Evolutionary conservation across 1,140 invertebrate species (phyloP).

Genomic region (Drosophila kohkoa): DNA sequence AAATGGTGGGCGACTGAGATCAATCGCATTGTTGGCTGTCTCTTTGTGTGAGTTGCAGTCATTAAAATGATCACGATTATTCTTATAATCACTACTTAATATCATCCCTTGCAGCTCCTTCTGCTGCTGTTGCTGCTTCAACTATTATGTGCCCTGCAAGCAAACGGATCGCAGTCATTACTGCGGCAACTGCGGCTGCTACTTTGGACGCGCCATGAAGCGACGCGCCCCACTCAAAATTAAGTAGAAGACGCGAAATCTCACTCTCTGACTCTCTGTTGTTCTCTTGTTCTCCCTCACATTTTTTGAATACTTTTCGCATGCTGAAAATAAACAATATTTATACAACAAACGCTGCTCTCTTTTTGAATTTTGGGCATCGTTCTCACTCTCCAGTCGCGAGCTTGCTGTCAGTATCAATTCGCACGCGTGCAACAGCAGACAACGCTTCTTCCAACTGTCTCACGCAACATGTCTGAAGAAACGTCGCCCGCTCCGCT

Average conservation of each 20-base stretch:
- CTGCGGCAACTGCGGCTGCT: slow-evolving; percentile 80
- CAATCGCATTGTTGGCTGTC: slow-evolving; percentile 76
- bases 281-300: not conserved
- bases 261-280: not conserved
- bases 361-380: not conserved
- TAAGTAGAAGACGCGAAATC: slow-evolving; percentile 26
- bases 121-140: slow-evolving; percentile 77
- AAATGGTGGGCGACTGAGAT: slow-evolving; percentile 80
- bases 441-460: slow-evolving; percentile 4
- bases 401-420: slow-evolving; percentile 35
- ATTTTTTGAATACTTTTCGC: slow-evolving; percentile 25
- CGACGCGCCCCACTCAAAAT: slow-evolving; percentile 61
- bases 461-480: slow-evolving; percentile 28
- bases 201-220: slow-evolving; percentile 77
- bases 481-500: slow-evolving; percentile 52
- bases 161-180: slow-evolving; percentile 81
- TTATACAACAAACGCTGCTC: not conserved
- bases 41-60: slow-evolving; percentile 68
- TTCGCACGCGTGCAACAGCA: slow-evolving; percentile 40
- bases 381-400: slow-evolving; percentile 12
- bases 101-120: slow-evolving; percentile 50
- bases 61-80: too few relatives aligned
- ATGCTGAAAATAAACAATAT: slow-evolving; percentile 34
- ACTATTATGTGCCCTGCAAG: slow-evolving; percentile 74
- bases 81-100: not conserved